Percentiles rank a stretch among this genome's conserved stretches.
phyloP scores from a whole-genome alignment of 2,888 invertebrate species.

The Taphrorychus bicolor region DNA sequence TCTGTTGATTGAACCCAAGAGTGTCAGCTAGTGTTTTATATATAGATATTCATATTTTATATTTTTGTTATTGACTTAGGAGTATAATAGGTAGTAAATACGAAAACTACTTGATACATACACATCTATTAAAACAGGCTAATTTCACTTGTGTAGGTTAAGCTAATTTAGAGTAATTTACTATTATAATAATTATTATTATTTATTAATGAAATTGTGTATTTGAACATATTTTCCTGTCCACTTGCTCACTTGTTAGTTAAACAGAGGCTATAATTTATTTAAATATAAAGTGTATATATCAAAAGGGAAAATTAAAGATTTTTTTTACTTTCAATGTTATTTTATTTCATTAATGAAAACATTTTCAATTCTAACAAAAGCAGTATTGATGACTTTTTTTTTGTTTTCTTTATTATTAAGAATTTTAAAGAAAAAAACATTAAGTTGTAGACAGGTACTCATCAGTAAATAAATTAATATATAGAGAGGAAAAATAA shows the following conservation, averaged over 20 bases:
- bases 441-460: conserved; percentile 7
- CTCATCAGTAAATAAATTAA: neutral
- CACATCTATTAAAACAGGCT: too few relatives aligned
- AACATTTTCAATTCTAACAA: neutral
- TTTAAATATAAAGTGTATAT: conserved; percentile 23
- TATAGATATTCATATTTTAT: conserved; percentile 15
- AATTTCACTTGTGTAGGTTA: too few relatives aligned
- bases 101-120: too few relatives aligned
- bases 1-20: conserved; percentile 3
- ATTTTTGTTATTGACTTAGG: conserved; percentile 2
- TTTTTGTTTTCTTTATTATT: too few relatives aligned
- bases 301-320: conserved; percentile 21
- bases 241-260: conserved; percentile 24
- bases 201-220: neutral
- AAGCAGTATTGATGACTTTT: neutral
- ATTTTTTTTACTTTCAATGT: neutral
- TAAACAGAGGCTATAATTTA: conserved; percentile 33
- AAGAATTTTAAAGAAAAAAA: too few relatives aligned
- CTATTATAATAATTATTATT: neutral
- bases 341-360: conserved; percentile 12
- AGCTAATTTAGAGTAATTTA: neutral
- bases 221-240: conserved; percentile 4
- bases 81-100: too few relatives aligned
- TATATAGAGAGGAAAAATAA: neutral
- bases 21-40: conserved; percentile 25